Base-by-base conservation (phyloP, 2,797 vertebrate genomes). In the Tapera naevia region DNA sequence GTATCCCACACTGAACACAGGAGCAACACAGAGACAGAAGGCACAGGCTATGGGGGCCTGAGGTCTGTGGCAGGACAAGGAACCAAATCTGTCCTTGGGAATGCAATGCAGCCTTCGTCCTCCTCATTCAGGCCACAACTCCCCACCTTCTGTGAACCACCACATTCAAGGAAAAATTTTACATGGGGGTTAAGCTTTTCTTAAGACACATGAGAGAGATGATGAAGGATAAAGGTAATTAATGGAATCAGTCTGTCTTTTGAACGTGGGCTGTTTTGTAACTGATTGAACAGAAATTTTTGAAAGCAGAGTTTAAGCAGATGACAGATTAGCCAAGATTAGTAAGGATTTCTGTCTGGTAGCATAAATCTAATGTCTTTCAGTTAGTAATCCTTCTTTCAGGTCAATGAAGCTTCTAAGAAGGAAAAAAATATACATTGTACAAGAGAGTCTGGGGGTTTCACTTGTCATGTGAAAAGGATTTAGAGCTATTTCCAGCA, bases 281-380 rank as follows among this genome's bases (percentile, higher is more conserved):
- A 87, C 53, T 37, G 73, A 72, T 60, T 62, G 62, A 85, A 88
- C 41, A 66, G 51, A 84, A 91, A 75, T 65, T 91, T 89, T 72
- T 82, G 56, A 90, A 91, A 93, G 76, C 48, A 81, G 48, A 70
- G 60, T 88, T 96, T 69, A 95, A 83, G 64, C 48, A 92, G 64
- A 21, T 35, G 3, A 64, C 60, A 81, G 64, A 88, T 92, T 66
- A 89, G 48, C 56, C 35, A 91, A 73, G 81, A 92, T 93, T 90
- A 95, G 43, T 57, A 62, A 60, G 32, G 71, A 91, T 94, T 96
- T 94, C 80, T 94, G 89, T 70, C 72, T 84, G 73, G 74, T 79
- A 95, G 51, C 85, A 76, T 73, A 57, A 72, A 78, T 80, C 66
- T 66, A 33, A 71, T 79, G 54, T 92, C 80, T 89, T 80, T 89